A percentile compares a stretch with the other conserved stretches of the same genome.
Conservation (phyloP, 1,140 invertebrate genomes). For the Diachasma alloeum region DNA sequence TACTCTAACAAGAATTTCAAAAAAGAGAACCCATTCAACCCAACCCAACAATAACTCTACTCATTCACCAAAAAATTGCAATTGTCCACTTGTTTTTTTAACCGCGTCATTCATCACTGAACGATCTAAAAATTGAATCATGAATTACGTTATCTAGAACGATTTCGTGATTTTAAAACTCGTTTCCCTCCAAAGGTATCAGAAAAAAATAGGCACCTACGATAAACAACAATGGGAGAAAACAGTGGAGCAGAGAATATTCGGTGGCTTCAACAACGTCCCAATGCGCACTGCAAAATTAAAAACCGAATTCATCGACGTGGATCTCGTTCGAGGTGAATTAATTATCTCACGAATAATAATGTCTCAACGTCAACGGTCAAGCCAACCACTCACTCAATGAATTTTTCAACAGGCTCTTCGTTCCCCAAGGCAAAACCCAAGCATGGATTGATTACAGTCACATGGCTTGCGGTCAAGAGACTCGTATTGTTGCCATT, state of each 20-base stretch:
- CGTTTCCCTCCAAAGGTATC: slow-evolving; percentile 73
- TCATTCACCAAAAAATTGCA: too few species aligned
- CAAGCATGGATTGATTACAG: slow-evolving; percentile 84
- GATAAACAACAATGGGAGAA: slow-evolving; percentile 97
- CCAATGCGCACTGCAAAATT: slow-evolving; percentile 87
- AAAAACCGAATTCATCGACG: slow-evolving; percentile 93
- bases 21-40: too few species aligned
- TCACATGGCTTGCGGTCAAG: slow-evolving; percentile 80
- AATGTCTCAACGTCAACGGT: slow-evolving; percentile 21
- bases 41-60: too few species aligned
- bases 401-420: slow-evolving; percentile 72
- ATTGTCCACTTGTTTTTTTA: too few species aligned
- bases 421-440: slow-evolving; percentile 94
- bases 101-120: too few species aligned
- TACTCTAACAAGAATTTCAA: too few species aligned
- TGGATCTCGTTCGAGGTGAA: slow-evolving; percentile 88
- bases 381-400: background rate
- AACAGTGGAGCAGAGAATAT: slow-evolving; percentile 88
- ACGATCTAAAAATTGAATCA: background rate
- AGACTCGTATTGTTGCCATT: slow-evolving; percentile 84
- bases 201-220: slow-evolving; percentile 94
- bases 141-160: background rate
- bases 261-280: slow-evolving; percentile 84
- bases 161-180: background rate
- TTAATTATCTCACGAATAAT: slow-evolving; percentile 20